Evolutionary conservation across 2,888 invertebrate genomes (phyloP), one percentile per base, ranked within the genome.

Genomic region (Chrysina gloriosa): DNA sequence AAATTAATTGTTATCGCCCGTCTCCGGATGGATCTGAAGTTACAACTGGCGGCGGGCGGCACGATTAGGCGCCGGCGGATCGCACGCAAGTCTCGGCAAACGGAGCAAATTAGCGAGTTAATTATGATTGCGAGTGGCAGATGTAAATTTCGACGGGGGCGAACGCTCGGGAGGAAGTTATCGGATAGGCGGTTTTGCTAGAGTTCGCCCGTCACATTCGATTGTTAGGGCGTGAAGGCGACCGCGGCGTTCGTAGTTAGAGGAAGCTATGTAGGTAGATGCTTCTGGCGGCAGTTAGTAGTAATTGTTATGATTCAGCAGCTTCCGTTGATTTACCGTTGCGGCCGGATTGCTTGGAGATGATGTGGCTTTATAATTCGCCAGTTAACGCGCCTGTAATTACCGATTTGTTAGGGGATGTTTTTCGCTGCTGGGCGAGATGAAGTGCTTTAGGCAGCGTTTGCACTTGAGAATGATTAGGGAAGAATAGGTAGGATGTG

Each of bases 41-140:
- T 47, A 47, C 47, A 23, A 23, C 47, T 21, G n/a, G n/a, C 34
- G 34, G 9, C n/a, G n/a, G 2, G 7, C 34, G 34, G n/a, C 47
- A n/a, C 47, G 23, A 47, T 47, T 47, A 47, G 47, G 47, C 21
- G 21, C 23, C 21, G n/a, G n/a, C n/a, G n/a, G 47, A 47, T 47
- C 47, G 4, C 47, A 47, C 47, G 47, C 23, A 47, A 21, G 47
- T 56, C 47, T 21, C 47, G n/a, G 19, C 19, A 23, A 47, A 5
- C 7, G 66, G 52, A 74, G 77, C 76, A 75, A 80, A 82, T 81
- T 82, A 82, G 79, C 82, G 80, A 81, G 79, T 81, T 81, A 82
- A 81, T 82, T 82, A 79, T 80, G 77, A 80, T 79, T 82, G 82
- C 78, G 78, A 78, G 77, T 80, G 82, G 81, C 81, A 79, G 77